phyloP scores from a whole-genome alignment of 2,888 invertebrate species.

The Noctuana brunneofusca region DNA sequence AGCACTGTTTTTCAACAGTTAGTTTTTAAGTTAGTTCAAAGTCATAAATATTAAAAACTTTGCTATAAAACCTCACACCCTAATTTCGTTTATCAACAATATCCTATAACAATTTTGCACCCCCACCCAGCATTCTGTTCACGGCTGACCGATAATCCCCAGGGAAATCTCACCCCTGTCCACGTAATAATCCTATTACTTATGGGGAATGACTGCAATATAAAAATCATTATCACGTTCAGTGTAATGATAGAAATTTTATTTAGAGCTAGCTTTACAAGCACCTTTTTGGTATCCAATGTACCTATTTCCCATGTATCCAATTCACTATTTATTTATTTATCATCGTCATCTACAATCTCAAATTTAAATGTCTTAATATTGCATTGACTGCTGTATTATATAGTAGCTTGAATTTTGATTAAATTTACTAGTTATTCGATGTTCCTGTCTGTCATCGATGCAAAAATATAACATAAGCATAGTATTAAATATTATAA shows the following conservation, averaged over 20 bases:
- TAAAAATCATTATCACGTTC: not conserved
- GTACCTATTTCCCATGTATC: too few species aligned
- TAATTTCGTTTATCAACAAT: constrained; percentile 12
- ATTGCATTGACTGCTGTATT: too few species aligned
- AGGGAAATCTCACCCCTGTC: constrained; percentile 5
- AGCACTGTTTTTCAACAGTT: too few species aligned
- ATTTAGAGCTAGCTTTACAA: not conserved
- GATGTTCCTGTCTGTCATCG: too few species aligned
- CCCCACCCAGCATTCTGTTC: not conserved
- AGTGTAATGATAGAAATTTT: not conserved
- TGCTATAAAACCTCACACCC: constrained; percentile 16
- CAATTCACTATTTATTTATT: too few species aligned
- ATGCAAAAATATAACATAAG: too few species aligned
- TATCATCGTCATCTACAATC: too few species aligned
- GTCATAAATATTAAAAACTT: not conserved
- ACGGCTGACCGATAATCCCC: constrained; percentile 2
- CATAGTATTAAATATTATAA: not conserved
- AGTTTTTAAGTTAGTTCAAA: too few species aligned
- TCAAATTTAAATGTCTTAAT: too few species aligned
- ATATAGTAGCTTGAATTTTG: too few species aligned
- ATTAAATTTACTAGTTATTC: too few species aligned
- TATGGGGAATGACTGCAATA: constrained; percentile 9
- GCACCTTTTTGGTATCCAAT: too few species aligned
- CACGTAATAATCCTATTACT: constrained; percentile 9
- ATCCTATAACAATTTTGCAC: constrained; percentile 1